phyloP scores from a whole-genome alignment of 2,797 vertebrate species.

The Thaleichthys pacificus region DNA sequence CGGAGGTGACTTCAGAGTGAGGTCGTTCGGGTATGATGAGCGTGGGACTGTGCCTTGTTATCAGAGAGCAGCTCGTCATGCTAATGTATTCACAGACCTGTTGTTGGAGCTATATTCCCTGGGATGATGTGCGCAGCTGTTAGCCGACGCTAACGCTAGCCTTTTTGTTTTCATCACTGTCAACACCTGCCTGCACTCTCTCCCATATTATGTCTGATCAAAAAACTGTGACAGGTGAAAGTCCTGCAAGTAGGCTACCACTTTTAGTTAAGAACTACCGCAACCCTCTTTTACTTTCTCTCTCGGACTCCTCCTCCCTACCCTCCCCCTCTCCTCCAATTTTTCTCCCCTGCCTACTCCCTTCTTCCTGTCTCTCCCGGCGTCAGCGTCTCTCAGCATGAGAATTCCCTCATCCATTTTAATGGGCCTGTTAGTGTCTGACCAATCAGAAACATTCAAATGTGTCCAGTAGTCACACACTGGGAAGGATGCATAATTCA shows the following conservation, averaged over 20 bases:
- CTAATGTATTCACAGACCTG: background rate
- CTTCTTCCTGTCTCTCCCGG: background rate
- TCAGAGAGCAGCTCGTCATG: background rate
- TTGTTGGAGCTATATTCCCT: background rate
- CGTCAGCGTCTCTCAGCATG: constrained; percentile 12
- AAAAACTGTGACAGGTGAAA: too few relatives aligned
- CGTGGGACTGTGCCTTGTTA: background rate
- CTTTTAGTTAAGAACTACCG: constrained; percentile 5
- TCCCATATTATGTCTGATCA: background rate
- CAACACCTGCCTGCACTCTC: background rate
- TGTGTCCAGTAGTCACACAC: constrained; percentile 26
- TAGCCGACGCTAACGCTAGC: background rate
- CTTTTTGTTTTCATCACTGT: background rate
- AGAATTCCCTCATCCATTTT: constrained; percentile 67
- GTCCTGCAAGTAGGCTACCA: too few relatives aligned
- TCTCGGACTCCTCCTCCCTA: constrained; percentile 30
- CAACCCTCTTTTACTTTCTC: constrained; percentile 16
- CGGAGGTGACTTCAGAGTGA: background rate
- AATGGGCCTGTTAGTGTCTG: constrained; percentile 58
- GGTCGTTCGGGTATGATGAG: background rate
- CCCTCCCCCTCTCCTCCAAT: constrained; percentile 33
- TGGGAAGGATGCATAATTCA: constrained; percentile 69
- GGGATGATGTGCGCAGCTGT: background rate
- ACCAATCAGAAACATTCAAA: constrained; percentile 53
- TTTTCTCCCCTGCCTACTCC: constrained; percentile 7